Base-by-base conservation (phyloP, 2,888 invertebrate species). In the Sarcophaga rosellei region DNA sequence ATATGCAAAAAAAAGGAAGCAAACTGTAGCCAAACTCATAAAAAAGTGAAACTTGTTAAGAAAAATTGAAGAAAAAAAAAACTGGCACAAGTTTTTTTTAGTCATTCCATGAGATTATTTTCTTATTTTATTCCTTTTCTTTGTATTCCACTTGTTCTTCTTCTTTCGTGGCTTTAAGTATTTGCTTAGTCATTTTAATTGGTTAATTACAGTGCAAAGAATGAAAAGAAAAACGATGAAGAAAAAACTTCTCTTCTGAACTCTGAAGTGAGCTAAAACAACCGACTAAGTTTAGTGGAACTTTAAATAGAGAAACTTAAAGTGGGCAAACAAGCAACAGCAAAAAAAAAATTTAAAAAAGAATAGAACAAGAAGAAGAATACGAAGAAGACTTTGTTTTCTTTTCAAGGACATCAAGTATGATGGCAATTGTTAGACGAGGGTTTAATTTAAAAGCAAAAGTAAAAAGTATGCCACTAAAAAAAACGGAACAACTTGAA, bases 111-210 rank as follows among this genome's bases (percentile, higher is more conserved):
- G 53, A 53, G 12, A 17, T 15, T 53, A 53, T 53, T 53, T 53
- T 17, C 17, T 53, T 53, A 35, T 77, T 76, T 79, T 72, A 62
- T 69, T 44, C 47, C 23, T 72, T 44, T 20, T 69, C 47, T 35
- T 35, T 35, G 8, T 10, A 35, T 35, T 35, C 61, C 1, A n/a
- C 61, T 62, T 35, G 35, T 35, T 35, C 35, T 35, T 35, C 35
- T 47, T 45, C 44, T 59, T 57, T 82, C 65, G 79, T 86, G 77
- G 84, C 81, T 66, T 35, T 77, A 77, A 86, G 81, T 84, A 84
- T 84, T 86, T 86, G 74, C 75, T 84, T 81, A 80, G 81, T 81
- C 84, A 84, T 81, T 86, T 82, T 86, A 86, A 86, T 86, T 86
- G 86, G 86, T 86, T 86, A 86, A 86, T 86, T 86, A 86, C 84